Conservation (phyloP, 2,113 vertebrate genomes). For the Oryzias melastigma region DNA sequence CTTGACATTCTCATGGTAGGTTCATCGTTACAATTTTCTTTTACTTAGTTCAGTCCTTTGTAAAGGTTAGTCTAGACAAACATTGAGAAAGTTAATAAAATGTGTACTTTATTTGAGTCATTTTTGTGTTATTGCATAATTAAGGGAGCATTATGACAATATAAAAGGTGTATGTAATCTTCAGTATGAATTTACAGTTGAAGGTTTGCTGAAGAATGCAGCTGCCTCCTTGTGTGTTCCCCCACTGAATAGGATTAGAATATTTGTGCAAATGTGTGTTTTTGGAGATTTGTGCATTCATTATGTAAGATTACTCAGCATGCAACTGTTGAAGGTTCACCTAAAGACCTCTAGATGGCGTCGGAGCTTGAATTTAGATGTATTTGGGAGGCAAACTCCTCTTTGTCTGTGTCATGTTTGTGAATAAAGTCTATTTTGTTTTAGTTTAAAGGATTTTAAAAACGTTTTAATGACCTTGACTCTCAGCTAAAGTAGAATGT, state of each 20-base stretch:
- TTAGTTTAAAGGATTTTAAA: too few relatives aligned
- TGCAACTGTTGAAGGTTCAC: constrained; percentile 8
- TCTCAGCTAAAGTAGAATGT: too few relatives aligned
- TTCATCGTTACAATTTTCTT: constrained; percentile 12
- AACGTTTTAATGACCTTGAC: too few relatives aligned
- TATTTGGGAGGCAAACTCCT: neutral
- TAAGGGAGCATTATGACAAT: too few relatives aligned
- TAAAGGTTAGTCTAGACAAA: too few relatives aligned
- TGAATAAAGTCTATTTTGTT: too few relatives aligned
- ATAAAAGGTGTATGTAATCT: too few relatives aligned
- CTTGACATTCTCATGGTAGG: constrained; percentile 47
- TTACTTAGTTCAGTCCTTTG: neutral
- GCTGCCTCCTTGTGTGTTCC: constrained; percentile 12
- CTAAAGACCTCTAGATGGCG: constrained; percentile 60
- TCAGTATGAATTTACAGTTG: neutral
- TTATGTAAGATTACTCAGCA: constrained; percentile 13
- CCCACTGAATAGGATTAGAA: neutral
- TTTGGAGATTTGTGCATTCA: constrained; percentile 15
- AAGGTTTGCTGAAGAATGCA: neutral
- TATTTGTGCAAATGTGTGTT: neutral
- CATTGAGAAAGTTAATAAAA: too few relatives aligned
- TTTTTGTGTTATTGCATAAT: too few relatives aligned
- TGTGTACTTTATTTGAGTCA: too few relatives aligned
- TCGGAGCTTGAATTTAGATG: constrained; percentile 38
- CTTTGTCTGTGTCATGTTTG: too few relatives aligned